A percentile compares a stretch with the other conserved stretches of the same genome.
phyloP scores from a whole-genome alignment of 2,113 vertebrate species.

The Rhynchopsitta pachyrhyncha region DNA sequence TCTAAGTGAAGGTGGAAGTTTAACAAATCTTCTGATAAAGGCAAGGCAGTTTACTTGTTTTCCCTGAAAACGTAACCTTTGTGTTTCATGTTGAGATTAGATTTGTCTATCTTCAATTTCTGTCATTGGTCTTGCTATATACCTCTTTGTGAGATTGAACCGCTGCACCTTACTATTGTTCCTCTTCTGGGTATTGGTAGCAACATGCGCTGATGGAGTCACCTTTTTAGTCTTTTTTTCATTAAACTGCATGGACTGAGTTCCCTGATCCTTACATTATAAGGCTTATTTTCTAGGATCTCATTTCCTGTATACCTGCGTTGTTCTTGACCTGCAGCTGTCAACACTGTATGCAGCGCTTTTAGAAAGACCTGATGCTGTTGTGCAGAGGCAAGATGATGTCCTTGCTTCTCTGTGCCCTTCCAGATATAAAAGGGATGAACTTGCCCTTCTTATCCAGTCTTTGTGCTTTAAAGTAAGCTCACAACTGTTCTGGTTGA shows the following conservation, averaged over 20 bases:
- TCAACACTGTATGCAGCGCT: not conserved
- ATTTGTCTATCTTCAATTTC: not conserved
- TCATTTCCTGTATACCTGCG: not conserved
- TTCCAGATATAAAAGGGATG: not conserved
- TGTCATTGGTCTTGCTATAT: not conserved
- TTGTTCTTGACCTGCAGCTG: not conserved
- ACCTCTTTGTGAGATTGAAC: not conserved
- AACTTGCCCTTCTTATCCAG: not conserved
- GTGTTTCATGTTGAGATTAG: not conserved
- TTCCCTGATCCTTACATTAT: not conserved
- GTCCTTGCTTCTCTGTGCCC: not conserved
- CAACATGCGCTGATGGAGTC: not conserved
- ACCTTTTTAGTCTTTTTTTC: not conserved
- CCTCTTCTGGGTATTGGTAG: not conserved
- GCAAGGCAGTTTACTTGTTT: not conserved
- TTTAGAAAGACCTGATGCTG: not conserved
- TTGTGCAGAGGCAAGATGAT: not conserved
- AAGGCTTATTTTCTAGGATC: not conserved
- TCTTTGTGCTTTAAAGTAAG: not conserved
- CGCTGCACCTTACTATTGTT: not conserved
- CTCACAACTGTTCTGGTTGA: not conserved
- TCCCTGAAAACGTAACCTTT: not conserved
- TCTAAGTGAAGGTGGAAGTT: not conserved
- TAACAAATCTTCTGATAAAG: not conserved
- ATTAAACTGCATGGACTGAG: not conserved